Conservation (phyloP, 2,888 invertebrate genomes). For the Cybosia mesomella region DNA sequence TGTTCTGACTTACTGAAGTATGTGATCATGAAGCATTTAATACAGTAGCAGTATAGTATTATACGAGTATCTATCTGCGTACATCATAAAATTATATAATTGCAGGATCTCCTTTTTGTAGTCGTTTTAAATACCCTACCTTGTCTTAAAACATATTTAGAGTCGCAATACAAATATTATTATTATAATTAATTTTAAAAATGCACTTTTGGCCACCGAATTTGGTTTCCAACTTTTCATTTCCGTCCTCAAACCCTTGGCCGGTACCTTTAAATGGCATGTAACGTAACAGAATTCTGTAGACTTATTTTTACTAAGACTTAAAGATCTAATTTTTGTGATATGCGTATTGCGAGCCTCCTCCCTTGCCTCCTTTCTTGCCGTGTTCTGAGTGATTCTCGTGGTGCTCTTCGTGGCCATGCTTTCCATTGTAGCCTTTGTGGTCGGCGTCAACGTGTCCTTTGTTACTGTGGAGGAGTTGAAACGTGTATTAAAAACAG, state of each 20-base stretch:
- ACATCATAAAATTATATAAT: not conserved
- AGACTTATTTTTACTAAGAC: conserved; percentile 29
- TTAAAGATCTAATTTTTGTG: conserved; percentile 67
- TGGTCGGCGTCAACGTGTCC: conserved; percentile 89
- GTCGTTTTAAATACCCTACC: not conserved
- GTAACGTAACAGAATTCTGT: conserved; percentile 34
- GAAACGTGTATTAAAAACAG: not conserved
- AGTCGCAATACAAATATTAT: not conserved
- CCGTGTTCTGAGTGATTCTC: conserved; percentile 87
- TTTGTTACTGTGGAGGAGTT: conserved; percentile 82
- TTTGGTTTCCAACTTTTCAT: not conserved
- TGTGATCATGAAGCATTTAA: not conserved
- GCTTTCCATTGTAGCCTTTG: conserved; percentile 87
- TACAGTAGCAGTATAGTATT: not conserved
- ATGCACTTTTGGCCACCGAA: not conserved
- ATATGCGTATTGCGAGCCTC: conserved; percentile 83
- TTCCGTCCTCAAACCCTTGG: conserved; percentile 16
- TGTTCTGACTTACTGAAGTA: not conserved
- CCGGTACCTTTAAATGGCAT: conserved; percentile 40
- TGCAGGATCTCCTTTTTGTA: not conserved
- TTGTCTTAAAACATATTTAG: not conserved
- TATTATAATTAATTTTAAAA: too few species aligned
- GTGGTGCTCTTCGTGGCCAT: conserved; percentile 89
- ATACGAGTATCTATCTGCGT: not conserved
- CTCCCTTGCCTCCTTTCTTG: conserved; percentile 87